Evolutionary conservation across 2,888 invertebrate species (phyloP).

Genomic region (Ptycholaimellus sp.): DNA sequence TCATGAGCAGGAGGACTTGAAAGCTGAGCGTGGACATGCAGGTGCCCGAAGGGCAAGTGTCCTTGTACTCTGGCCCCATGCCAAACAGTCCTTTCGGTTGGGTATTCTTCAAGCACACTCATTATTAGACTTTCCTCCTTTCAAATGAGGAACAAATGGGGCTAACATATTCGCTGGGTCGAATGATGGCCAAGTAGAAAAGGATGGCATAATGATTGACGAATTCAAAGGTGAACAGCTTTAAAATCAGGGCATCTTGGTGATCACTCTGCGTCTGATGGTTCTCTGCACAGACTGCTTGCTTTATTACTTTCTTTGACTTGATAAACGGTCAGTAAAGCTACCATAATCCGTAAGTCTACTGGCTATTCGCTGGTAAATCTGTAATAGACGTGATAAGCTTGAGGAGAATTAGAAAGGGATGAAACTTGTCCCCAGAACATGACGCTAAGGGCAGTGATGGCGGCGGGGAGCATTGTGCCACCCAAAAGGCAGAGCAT

Average conservation of each 20-base stretch:
- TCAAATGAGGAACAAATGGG: not conserved
- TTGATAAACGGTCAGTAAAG: not conserved
- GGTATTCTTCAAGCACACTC: conserved; percentile 11
- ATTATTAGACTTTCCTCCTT: conserved; percentile 1
- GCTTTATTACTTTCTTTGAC: not conserved
- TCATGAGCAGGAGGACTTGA: conserved; percentile 29
- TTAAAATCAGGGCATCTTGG: conserved; percentile 29
- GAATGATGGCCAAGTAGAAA: conserved; percentile 30
- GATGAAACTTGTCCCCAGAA: no score
- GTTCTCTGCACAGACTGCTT: conserved; percentile 24
- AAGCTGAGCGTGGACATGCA: conserved; percentile 31
- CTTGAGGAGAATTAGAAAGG: no score
- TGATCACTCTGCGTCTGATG: conserved; percentile 28
- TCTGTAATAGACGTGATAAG: not conserved
- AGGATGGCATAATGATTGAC: conserved; percentile 29
- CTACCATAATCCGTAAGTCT: not conserved
- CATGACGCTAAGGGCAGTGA: no score
- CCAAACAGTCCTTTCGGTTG: conserved; percentile 21
- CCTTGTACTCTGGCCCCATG: conserved; percentile 20
- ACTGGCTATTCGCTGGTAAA: not conserved
- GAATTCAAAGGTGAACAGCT: conserved; percentile 31
- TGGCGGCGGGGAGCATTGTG: no score
- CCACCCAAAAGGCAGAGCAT: no score
- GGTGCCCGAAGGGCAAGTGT: conserved; percentile 21
- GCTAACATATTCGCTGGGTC: conserved; percentile 12